Evolutionary conservation across 2,797 vertebrate species (phyloP).

Genomic region (Pelobates cultripes): DNA sequence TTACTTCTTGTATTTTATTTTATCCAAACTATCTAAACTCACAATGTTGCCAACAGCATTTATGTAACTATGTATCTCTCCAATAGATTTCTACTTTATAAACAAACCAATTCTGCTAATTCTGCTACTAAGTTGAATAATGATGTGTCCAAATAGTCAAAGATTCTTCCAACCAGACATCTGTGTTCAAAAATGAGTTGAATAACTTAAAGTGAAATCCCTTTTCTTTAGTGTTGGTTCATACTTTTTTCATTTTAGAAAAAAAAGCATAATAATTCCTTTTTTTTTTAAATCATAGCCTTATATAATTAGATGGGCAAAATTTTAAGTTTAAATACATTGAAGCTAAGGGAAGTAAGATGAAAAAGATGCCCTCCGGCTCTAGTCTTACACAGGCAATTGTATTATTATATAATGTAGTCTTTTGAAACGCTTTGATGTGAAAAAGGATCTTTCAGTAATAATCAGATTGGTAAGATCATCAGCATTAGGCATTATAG

Average conservation of each 20-base stretch:
- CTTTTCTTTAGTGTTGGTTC: not conserved
- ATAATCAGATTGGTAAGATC: not conserved
- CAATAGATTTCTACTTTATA: no score
- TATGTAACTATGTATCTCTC: no score
- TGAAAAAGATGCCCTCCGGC: constrained; percentile 3
- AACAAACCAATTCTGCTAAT: no score
- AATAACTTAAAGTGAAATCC: no score
- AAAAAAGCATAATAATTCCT: no score
- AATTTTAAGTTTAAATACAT: not conserved
- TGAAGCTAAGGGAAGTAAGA: not conserved
- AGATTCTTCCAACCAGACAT: not conserved
- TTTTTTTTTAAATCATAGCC: not conserved
- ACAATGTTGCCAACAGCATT: no score
- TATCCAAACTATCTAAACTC: no score
- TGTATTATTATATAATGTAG: constrained; percentile 3
- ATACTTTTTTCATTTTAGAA: not conserved
- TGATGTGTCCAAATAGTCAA: no score
- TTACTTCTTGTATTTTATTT: no score
- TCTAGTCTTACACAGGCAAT: not conserved
- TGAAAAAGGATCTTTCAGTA: not conserved
- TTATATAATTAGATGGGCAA: not conserved
- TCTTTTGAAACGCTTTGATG: constrained; percentile 6
- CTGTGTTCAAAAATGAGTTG: no score
- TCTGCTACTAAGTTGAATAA: no score
- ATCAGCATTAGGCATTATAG: not conserved